Conservation (phyloP, 2,888 invertebrate genomes). For the Silvanus unidentatus region DNA sequence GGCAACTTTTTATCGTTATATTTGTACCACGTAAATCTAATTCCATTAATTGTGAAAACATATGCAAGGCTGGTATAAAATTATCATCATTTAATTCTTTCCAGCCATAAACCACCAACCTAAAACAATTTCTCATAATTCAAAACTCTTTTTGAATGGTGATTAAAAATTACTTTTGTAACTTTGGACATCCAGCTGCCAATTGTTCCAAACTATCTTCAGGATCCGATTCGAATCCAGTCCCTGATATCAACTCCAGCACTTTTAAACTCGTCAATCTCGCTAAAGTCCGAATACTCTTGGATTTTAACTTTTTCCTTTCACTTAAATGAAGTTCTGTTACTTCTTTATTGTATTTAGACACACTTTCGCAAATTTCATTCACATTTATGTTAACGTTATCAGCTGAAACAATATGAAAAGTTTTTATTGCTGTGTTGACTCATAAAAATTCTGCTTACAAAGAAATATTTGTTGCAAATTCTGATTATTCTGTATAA, state of each 20-base stretch:
- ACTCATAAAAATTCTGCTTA: conserved; percentile 17
- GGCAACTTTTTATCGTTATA: conserved; percentile 33
- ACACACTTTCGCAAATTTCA: conserved; percentile 31
- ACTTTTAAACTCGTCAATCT: conserved; percentile 29
- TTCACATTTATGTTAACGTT: conserved; percentile 32
- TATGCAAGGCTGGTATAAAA: conserved; percentile 30
- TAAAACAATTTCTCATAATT: conserved; percentile 13
- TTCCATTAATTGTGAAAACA: conserved; percentile 29
- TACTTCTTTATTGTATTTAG: conserved; percentile 25
- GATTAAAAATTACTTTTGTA: conserved; percentile 28
- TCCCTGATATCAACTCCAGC: conserved; percentile 26
- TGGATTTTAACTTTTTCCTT: conserved; percentile 26
- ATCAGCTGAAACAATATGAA: conserved; percentile 23
- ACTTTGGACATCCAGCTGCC: conserved; percentile 31
- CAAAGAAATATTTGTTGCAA: conserved; percentile 26
- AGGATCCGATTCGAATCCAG: conserved; percentile 31
- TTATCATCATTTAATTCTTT: conserved; percentile 34
- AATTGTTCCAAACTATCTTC: conserved; percentile 34
- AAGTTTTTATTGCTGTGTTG: not conserved
- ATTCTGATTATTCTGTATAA: conserved; percentile 27
- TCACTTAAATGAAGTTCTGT: conserved; percentile 31
- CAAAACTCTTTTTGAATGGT: not conserved
- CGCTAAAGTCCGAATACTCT: conserved; percentile 28
- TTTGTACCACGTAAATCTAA: conserved; percentile 30
- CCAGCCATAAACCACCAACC: conserved; percentile 32